phyloP scores from a whole-genome alignment of 2,113 vertebrate genomes.

The Ictidomys tridecemlineatus region DNA sequence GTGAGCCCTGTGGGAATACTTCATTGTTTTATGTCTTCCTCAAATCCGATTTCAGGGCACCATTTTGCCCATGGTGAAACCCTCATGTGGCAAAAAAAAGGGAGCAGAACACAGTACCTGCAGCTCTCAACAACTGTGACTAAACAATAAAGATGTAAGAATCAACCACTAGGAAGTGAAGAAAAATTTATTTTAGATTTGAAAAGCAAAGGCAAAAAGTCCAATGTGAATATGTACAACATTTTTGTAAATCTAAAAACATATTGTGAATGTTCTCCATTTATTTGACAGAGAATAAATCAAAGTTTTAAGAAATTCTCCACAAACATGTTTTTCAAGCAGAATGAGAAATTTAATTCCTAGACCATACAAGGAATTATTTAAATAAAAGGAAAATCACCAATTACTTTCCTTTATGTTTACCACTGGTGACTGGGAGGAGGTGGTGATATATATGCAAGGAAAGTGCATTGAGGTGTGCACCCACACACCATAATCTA shows the following conservation, averaged over 20 bases:
- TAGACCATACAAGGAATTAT: background rate
- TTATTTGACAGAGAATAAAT: background rate
- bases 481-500: background rate
- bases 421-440: background rate
- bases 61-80: background rate
- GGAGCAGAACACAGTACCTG: background rate
- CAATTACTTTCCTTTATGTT: background rate
- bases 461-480: too few species aligned
- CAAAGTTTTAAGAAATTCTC: background rate
- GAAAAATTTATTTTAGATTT: background rate
- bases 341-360: background rate
- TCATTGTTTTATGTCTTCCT: background rate
- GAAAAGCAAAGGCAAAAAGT: background rate
- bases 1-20: background rate
- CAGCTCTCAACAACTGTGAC: background rate
- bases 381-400: background rate
- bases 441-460: background rate
- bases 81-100: background rate
- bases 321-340: background rate
- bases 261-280: background rate
- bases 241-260: background rate
- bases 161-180: background rate
- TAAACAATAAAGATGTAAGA: background rate
- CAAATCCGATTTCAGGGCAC: background rate
- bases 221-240: background rate